These are phyloP conservation scores for Anthophora plumipes DNA, from an alignment of 2,888 invertebrate species.

Conservation along the genomic window DNA sequence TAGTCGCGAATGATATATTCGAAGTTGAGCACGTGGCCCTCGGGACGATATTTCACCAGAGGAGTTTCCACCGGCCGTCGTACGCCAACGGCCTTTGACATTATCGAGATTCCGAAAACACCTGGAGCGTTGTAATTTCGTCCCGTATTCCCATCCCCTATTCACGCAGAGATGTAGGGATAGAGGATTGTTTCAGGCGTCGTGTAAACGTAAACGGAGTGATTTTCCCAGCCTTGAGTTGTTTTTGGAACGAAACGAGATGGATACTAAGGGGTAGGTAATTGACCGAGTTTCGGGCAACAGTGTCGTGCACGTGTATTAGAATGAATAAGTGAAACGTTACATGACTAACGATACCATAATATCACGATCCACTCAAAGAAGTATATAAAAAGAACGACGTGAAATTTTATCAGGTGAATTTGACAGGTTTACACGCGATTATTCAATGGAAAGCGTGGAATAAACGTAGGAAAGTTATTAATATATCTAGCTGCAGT, in stretches of 20 bases:
- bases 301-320: background rate
- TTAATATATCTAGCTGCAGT: too few relatives aligned
- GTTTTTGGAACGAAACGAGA: background rate
- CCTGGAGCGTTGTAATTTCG: slow-evolving; percentile 72
- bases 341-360: too few relatives aligned
- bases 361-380: too few relatives aligned
- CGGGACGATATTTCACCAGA: slow-evolving; percentile 71
- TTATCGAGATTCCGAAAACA: slow-evolving; percentile 75
- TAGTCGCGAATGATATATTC: slow-evolving; percentile 78
- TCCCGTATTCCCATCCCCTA: slow-evolving; percentile 15
- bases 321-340: too few relatives aligned
- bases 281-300: background rate
- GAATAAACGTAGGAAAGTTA: too few relatives aligned
- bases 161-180: too few relatives aligned
- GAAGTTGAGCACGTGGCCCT: slow-evolving; percentile 71
- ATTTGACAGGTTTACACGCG: too few relatives aligned
- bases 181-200: slow-evolving; percentile 9
- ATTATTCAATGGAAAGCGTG: too few relatives aligned
- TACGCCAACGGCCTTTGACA: slow-evolving; percentile 66
- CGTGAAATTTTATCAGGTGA: too few relatives aligned
- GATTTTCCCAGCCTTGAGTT: background rate
- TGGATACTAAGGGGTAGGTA: background rate
- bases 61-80: slow-evolving; percentile 50
- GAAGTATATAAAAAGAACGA: too few relatives aligned
- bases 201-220: background rate